Percentiles rank a stretch among this genome's conserved stretches.
These are phyloP conservation scores for Scelioninae gen. 1 DNA, from an alignment of 2,888 invertebrate species.

Conservation along the genomic window DNA sequence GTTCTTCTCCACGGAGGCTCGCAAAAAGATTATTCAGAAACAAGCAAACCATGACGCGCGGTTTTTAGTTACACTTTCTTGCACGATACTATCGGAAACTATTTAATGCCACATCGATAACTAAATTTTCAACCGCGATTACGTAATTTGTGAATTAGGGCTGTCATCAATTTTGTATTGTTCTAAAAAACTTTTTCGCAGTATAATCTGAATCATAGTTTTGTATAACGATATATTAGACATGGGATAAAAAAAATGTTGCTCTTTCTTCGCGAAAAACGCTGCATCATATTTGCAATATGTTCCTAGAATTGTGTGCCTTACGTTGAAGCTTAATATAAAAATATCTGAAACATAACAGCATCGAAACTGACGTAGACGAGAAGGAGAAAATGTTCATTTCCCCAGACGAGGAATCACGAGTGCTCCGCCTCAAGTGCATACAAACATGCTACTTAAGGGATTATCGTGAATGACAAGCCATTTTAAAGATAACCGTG, in stretches of 20 bases:
- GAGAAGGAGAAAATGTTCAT: conserved; percentile 52
- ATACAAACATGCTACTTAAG: conserved; percentile 58
- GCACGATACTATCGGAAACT: conserved; percentile 13
- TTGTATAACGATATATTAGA: too few relatives aligned
- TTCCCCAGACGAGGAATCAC: conserved; percentile 58
- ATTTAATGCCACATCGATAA: conserved; percentile 13
- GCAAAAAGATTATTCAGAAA: conserved; percentile 37
- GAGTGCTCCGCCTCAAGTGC: conserved; percentile 42
- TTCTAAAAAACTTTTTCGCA: too few relatives aligned
- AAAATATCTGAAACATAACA: conserved; percentile 36
- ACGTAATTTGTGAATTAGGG: not conserved
- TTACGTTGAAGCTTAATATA: conserved; percentile 37
- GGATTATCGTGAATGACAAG: conserved; percentile 65
- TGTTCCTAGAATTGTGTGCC: not conserved
- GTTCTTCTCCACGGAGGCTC: conserved; percentile 20
- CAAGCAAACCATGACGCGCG: conserved; percentile 25
- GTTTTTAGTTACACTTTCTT: conserved; percentile 44
- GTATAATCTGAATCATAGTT: too few relatives aligned
- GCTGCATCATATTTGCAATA: conserved; percentile 16
- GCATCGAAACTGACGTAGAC: conserved; percentile 38
- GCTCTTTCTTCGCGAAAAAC: not conserved
- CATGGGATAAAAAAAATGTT: too few relatives aligned
- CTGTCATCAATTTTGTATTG: not conserved
- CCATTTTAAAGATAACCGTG: conserved; percentile 51
- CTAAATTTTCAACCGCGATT: conserved; percentile 26